Conservation (phyloP, 2,888 invertebrate species). For the Cephus nigrinus region DNA sequence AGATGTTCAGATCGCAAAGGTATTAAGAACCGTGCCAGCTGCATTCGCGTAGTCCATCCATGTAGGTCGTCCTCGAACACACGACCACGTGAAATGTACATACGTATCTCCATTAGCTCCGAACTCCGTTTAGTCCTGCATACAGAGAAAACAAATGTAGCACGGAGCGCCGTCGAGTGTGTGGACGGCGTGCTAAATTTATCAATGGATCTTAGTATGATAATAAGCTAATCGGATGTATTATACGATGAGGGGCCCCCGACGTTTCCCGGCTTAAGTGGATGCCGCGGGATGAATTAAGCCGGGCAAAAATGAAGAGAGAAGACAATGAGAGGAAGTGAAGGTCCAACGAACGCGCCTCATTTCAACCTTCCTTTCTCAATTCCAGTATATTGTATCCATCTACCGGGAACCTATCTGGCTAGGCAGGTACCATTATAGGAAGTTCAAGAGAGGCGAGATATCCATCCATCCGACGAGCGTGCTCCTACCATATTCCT, state of each 20-base stretch:
- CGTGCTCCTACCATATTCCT: background rate
- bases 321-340: conserved; percentile 64
- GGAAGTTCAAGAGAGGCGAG: background rate
- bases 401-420: background rate
- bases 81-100: background rate
- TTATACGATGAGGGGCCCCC: conserved; percentile 31
- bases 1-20: conserved; percentile 49
- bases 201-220: conserved; percentile 56
- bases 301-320: conserved; percentile 34
- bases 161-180: background rate
- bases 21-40: conserved; percentile 34
- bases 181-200: conserved; percentile 49
- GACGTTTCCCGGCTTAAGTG: conserved; percentile 24
- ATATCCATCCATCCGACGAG: background rate
- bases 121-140: background rate
- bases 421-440: background rate
- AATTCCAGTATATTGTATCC: conserved; percentile 3
- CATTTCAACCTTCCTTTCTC: conserved; percentile 29
- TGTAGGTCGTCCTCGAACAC: background rate
- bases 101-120: background rate
- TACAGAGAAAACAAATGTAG: background rate
- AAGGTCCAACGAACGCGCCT: conserved; percentile 63
- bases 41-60: conserved; percentile 26
- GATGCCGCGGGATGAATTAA: conserved; percentile 34
- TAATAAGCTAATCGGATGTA: conserved; percentile 61